Conservation (phyloP, 2,797 vertebrate genomes). For the Geotrypetes seraphini region DNA sequence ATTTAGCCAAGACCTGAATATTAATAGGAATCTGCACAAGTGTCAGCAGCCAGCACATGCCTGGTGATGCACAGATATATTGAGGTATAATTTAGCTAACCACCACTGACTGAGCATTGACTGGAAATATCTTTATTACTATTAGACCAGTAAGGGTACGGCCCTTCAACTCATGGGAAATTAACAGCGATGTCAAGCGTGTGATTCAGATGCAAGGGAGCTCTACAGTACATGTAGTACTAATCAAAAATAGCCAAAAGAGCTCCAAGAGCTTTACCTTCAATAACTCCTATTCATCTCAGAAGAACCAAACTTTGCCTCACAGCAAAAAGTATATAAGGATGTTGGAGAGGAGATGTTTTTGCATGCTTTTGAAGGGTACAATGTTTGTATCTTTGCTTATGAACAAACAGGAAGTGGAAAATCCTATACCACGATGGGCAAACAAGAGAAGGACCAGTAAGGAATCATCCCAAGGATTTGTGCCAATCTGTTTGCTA, state of each 20-base stretch:
- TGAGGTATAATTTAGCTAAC: too few species aligned
- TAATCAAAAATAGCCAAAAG: constrained; percentile 75
- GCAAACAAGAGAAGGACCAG: constrained; percentile 68
- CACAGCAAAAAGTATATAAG: constrained; percentile 71
- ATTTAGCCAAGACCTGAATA: too few species aligned
- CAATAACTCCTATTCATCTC: constrained; percentile 85
- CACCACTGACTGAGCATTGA: too few species aligned
- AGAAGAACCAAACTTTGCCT: constrained; percentile 73
- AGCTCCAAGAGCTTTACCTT: constrained; percentile 78
- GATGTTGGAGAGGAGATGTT: constrained; percentile 86
- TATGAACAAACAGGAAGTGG: constrained; percentile 82
- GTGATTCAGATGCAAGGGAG: too few species aligned
- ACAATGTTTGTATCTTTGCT: constrained; percentile 84
- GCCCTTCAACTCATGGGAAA: too few species aligned
- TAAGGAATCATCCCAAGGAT: constrained; percentile 83
- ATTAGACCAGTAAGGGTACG: too few species aligned
- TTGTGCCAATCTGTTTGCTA: constrained; percentile 77
- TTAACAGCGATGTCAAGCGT: too few species aligned
- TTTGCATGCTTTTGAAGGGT: constrained; percentile 77
- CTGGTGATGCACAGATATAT: too few species aligned
- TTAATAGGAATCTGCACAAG: too few species aligned
- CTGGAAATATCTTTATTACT: too few species aligned
- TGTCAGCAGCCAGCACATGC: too few species aligned
- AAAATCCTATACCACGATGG: constrained; percentile 89
- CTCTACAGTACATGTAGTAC: too few species aligned